Base-by-base conservation (phyloP, 1,140 invertebrate genomes). In the Zophobas atratus region DNA sequence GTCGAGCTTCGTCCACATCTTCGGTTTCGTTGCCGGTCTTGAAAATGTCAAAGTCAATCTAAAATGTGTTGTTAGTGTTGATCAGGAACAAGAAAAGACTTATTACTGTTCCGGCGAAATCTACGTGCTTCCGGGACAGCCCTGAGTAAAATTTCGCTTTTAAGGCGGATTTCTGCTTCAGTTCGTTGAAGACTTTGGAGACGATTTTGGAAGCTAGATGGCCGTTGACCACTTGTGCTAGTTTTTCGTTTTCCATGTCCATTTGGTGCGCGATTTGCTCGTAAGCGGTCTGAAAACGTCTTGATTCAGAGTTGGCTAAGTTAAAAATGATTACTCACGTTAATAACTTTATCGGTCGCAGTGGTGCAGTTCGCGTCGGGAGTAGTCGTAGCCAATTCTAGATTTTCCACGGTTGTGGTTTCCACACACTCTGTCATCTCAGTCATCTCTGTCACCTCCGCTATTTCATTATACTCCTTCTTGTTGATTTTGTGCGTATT, bases 151-250 rank as follows among this genome's bases (percentile, higher is more conserved):
- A 67, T 51, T 72, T 72, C 8, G 49, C 39, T 20, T 56, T 73
- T 32, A 73, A 41, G 5, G 36, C 32, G 4, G n/a, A 32, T 6
- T 56, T 73, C 51, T 53, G 38, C 35, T 39, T 32, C n/a, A 73
- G 6, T 49, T 55, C 71, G 1, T 73, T 41, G 32, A 73, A 73
- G 6, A 73, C 71, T 0, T 6, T 41, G 1, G 71, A 56, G 2
- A 73, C 71, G 20, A 73, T 73, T 55, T 73, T 55, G n/a, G 71
- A 55, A 1, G 71, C 49, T 5, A 73, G 32, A 4, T 55, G 71
- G 1, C 71, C 71, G 6, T 73, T 73, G 1, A 73, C 55, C 6
- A 73, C 38, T 56, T 73, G 49, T 6, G 48, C 55, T 6, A 73
- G 33, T 41, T 73, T 53, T n/a, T 73, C 71, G 38, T 73, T 56